phyloP scores from a whole-genome alignment of 1,140 invertebrate genomes.

The Zaprionus davidi region DNA sequence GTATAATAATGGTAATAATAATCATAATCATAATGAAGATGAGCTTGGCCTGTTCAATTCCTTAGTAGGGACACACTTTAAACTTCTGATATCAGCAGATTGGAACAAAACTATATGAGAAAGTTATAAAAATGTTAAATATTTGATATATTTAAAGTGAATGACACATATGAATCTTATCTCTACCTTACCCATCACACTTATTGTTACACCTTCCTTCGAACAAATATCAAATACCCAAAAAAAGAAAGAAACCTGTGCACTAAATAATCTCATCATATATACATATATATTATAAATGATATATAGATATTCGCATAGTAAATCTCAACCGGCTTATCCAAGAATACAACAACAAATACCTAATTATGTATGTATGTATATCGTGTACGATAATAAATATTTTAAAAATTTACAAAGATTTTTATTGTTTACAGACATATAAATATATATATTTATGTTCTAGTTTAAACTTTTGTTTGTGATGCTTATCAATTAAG shows the following conservation, averaged over 20 bases:
- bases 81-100: constrained; percentile 34
- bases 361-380: constrained; percentile 69
- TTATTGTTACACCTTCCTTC: constrained; percentile 56
- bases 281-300: constrained; percentile 54
- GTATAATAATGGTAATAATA: constrained; percentile 9
- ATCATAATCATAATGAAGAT: neutral
- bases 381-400: constrained; percentile 80
- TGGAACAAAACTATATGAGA: constrained; percentile 31
- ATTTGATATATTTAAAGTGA: constrained; percentile 68
- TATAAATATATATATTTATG: too few species aligned
- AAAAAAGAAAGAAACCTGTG: constrained; percentile 30
- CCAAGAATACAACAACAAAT: constrained; percentile 37
- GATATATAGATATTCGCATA: constrained; percentile 71
- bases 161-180: constrained; percentile 68
- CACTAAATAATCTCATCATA: constrained; percentile 69
- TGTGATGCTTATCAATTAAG: too few species aligned
- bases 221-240: constrained; percentile 31
- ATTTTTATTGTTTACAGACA: too few species aligned
- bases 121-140: constrained; percentile 61
- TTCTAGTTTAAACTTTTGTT: too few species aligned
- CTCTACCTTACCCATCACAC: constrained; percentile 44
- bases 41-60: constrained; percentile 2
- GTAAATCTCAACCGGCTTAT: constrained; percentile 72
- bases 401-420: constrained; percentile 59
- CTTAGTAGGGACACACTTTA: constrained; percentile 13